Evolutionary conservation across 2,888 invertebrate genomes (phyloP), one percentile per base, ranked within the genome.

Genomic region (Drosophila planitibia): DNA sequence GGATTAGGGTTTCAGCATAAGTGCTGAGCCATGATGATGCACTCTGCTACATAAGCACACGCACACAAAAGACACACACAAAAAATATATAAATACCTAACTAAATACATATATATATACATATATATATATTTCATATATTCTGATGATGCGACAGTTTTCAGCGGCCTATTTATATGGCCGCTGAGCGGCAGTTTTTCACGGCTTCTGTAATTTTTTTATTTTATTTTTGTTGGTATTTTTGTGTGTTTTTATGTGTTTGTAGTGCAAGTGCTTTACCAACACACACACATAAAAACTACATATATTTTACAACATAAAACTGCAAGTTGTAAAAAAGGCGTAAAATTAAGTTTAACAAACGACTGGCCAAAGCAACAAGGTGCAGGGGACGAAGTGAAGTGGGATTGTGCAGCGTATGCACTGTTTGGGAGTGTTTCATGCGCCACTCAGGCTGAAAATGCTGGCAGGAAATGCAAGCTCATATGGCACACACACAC

Each of bases 301-400:
- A 47, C 39, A 44, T 74, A 64, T 73, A 75, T 76, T 79, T 83
- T 74, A 76, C 74, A 83, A 79, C 84, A 86, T 78, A 89, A 86
- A 86, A 74, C 84, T 86, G 84, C 82, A 89, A 89, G 86, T 86
- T 86, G 89, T 88, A 86, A 86, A 86, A 86, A 86, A 77, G 89
- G 89, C 86, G 89, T 86, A 89, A 89, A 87, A 89, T 89, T 84
- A 84, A 89, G 85, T 86, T 88, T 85, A 85, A 86, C 89, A 86
- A 86, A 88, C 85, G 76, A 74, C 62, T 76, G 67, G 66, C 55
- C 47, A 55, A 67, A 67, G 62, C 53, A 55, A 28, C 37, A 55
- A 28, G 55, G 35, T 41, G 12, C 16, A 25, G 28, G 47, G 47
- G 9, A 47, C 4, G 47, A 25, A 28, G 53, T 49, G 4, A 39